Evolutionary conservation across 2,888 invertebrate genomes (phyloP).

Genomic region (Catocala nupta): DNA sequence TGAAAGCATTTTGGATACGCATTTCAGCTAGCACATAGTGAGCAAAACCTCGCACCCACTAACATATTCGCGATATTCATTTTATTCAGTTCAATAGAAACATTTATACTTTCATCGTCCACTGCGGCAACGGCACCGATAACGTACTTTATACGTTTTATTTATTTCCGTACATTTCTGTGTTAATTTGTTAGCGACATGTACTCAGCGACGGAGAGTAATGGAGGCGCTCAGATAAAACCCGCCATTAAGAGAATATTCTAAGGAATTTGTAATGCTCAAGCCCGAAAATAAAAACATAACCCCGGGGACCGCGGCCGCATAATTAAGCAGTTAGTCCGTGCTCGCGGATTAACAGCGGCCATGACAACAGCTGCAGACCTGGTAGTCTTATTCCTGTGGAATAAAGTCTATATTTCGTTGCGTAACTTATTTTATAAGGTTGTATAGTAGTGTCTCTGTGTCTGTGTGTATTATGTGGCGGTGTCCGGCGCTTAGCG

Average conservation of each 20-base stretch:
- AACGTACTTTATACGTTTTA: constrained; percentile 14
- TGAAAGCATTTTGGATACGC: too few relatives aligned
- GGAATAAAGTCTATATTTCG: constrained; percentile 22
- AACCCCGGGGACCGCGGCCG: constrained; percentile 67
- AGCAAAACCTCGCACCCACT: neutral
- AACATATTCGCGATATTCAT: constrained; percentile 1
- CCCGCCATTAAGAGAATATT: constrained; percentile 67
- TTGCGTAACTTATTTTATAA: neutral
- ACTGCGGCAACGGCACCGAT: constrained; percentile 10
- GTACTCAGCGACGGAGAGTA: constrained; percentile 33
- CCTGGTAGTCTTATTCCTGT: constrained; percentile 6
- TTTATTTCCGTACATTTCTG: constrained; percentile 27
- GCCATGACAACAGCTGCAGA: constrained; percentile 30
- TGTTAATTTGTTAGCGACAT: constrained; percentile 38
- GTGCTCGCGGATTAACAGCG: constrained; percentile 66
- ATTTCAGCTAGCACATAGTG: neutral
- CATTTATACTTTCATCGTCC: neutral
- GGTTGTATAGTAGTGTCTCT: constrained; percentile 29
- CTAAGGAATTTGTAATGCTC: constrained; percentile 74
- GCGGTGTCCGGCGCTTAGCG: constrained; percentile 25
- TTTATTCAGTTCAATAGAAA: constrained; percentile 1
- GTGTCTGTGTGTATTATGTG: constrained; percentile 32
- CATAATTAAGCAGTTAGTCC: constrained; percentile 79
- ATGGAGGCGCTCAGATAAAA: constrained; percentile 57
- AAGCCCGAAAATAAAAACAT: constrained; percentile 76